A percentile compares a stretch with the other conserved stretches of the same genome.
These are phyloP conservation scores for Amphipoea lucens DNA, from an alignment of 2,888 invertebrate species.

Conservation along the genomic window DNA sequence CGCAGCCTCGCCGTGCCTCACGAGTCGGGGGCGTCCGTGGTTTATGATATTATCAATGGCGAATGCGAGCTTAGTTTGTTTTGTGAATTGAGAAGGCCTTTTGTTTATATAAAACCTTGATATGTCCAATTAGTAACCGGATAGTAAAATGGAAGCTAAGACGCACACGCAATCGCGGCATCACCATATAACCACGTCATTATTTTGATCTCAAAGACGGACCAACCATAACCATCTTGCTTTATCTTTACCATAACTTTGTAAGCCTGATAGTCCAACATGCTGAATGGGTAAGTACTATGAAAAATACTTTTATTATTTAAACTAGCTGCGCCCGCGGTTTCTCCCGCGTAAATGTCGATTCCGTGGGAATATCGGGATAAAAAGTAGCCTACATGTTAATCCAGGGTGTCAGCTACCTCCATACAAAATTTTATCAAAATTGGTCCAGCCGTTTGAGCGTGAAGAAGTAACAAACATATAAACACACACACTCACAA, in stretches of 20 bases:
- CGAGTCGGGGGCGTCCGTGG: slow-evolving; percentile 35
- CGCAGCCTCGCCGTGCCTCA: slow-evolving; percentile 45
- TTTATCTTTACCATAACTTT: neutral
- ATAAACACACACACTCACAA: too few species aligned
- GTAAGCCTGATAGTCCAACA: neutral
- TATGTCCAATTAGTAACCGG: slow-evolving; percentile 14
- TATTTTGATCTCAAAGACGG: neutral
- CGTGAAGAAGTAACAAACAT: too few species aligned
- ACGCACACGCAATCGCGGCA: neutral
- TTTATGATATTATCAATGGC: slow-evolving; percentile 54
- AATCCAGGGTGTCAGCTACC: too few species aligned
- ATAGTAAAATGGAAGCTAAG: neutral
- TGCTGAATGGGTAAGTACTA: neutral
- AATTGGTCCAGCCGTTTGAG: too few species aligned
- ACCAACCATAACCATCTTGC: neutral
- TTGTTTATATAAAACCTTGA: slow-evolving; percentile 16
- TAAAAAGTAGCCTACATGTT: too few species aligned
- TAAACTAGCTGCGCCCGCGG: too few species aligned
- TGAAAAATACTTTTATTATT: neutral
- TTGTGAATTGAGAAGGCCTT: slow-evolving; percentile 4
- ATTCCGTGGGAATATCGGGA: too few species aligned
- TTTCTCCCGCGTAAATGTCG: too few species aligned
- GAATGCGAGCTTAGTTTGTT: slow-evolving; percentile 20
- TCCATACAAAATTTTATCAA: too few species aligned
- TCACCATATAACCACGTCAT: neutral